Evolutionary conservation across 2,888 invertebrate genomes (phyloP).

Genomic region (Syritta pipiens): DNA sequence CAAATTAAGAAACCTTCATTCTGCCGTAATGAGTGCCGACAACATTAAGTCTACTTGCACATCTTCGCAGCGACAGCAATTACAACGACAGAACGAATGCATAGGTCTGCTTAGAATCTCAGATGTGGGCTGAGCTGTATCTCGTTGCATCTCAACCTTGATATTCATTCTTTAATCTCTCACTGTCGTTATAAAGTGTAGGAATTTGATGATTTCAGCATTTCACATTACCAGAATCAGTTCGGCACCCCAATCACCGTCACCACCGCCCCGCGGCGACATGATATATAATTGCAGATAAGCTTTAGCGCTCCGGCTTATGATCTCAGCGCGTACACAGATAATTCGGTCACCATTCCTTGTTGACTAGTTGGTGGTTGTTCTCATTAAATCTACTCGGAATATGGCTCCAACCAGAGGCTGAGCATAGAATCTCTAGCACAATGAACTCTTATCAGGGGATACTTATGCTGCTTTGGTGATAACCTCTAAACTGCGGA

Average conservation of each 20-base stretch:
- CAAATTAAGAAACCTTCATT: too few species aligned
- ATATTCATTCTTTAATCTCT: slow-evolving; percentile 21
- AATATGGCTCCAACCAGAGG: too few species aligned
- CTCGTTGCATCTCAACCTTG: slow-evolving; percentile 44
- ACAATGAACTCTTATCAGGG: slow-evolving; percentile 75
- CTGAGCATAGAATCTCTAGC: slow-evolving; percentile 55
- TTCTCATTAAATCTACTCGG: slow-evolving; percentile 14
- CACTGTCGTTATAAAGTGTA: too few species aligned
- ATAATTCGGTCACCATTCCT: slow-evolving; percentile 52
- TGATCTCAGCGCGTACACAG: slow-evolving; percentile 51
- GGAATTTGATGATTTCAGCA: slow-evolving; percentile 44
- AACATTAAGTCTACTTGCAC: too few species aligned
- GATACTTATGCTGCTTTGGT: slow-evolving; percentile 53
- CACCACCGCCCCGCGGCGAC: background rate
- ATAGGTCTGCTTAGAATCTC: background rate
- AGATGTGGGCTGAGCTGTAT: slow-evolving; percentile 33
- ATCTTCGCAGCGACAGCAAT: background rate
- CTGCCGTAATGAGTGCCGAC: too few species aligned
- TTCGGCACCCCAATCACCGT: background rate
- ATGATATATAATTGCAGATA: slow-evolving; percentile 51
- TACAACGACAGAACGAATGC: slow-evolving; percentile 15
- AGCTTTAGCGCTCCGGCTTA: slow-evolving; percentile 25
- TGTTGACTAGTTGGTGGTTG: background rate
- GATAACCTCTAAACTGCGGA: slow-evolving; percentile 74
- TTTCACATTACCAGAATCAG: background rate